phyloP scores from a whole-genome alignment of 2,888 invertebrate genomes.

The Drosophila phalerata region DNA sequence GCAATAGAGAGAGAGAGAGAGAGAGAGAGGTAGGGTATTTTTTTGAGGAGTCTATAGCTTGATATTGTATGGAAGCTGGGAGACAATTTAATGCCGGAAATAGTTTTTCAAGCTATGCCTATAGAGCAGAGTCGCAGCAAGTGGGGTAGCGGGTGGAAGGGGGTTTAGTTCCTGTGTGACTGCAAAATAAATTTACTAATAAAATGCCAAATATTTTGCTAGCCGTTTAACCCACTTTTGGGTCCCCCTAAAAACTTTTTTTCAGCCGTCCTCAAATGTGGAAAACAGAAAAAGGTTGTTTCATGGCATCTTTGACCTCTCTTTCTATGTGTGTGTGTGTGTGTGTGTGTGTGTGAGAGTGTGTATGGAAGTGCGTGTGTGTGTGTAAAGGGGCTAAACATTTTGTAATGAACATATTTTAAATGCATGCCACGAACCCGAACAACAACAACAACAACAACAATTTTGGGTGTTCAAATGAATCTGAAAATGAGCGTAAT shows the following conservation, averaged over 20 bases:
- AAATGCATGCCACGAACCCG: conserved; percentile 72
- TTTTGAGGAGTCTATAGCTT: conserved; percentile 5
- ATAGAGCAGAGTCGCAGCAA: background rate
- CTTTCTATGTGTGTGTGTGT: background rate
- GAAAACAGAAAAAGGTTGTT: conserved; percentile 32
- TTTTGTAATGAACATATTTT: conserved; percentile 75
- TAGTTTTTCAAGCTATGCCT: conserved; percentile 62
- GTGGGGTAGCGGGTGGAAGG: background rate
- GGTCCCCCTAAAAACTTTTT: background rate
- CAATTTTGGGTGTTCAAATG: conserved; percentile 62
- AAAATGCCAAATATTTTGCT: conserved; percentile 67
- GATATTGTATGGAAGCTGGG: conserved; percentile 30
- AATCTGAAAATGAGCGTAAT: conserved; percentile 73
- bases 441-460: conserved; percentile 38
- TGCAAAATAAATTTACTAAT: conserved; percentile 74
- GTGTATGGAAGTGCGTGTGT: conserved; percentile 6
- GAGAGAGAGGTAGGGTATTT: background rate
- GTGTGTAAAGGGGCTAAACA: conserved; percentile 53
- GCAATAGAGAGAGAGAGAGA: no score
- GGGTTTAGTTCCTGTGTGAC: conserved; percentile 30
- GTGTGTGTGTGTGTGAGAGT: conserved; percentile 7
- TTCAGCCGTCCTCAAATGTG: background rate
- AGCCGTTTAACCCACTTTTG: conserved; percentile 4
- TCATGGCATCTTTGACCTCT: conserved; percentile 15
- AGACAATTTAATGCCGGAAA: conserved; percentile 73